Evolutionary conservation across 2,888 invertebrate species (phyloP), one percentile per base, ranked within the genome.

Genomic region (Drosophila leonis): DNA sequence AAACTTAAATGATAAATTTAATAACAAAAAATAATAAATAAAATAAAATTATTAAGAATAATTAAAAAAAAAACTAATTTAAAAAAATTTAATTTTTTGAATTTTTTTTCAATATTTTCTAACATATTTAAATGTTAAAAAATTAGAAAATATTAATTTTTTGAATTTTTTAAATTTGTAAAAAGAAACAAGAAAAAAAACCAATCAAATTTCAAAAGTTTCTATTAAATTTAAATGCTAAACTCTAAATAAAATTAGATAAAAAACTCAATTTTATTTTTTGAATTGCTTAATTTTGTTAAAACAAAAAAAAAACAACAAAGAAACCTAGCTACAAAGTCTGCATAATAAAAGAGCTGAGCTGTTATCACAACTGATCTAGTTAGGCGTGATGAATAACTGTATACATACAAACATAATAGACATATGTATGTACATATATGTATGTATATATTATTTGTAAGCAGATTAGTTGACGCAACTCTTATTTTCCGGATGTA

Each of bases 401-500:
- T 29, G 29, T 44, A 15, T 2, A 15, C 1, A 9, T 15, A 9
- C 1, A 27, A 15, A 27, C 4, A 2, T 31, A 49, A 24, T 24
- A 24, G 24, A n/a, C 10, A n/a, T 31, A 9, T 46, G 15, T n/a
- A 10, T 10, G 27, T 9, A 15, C 2, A 12, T 27, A 13, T 9
- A n/a, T 15, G 15, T 29, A 2, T 29, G 18, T 4, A 18, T 31
- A 31, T 31, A 18, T 4, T 49, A 13, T 49, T 49, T 24, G 35
- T 5, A 33, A 20, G 51, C 33, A 35, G 31, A 51, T 51, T 48
- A 31, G 20, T 24, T 35, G 9, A 15, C 2, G 35, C 15, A 35
- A 52, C 51, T 37, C 35, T 52, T 33, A 49, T 52, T 52, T 37
- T 37, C 52, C 52, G 52, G 52, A 52, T 27, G 37, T 9, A 20